Evolutionary conservation across 2,113 vertebrate species (phyloP).

Genomic region (Epinephelus fuscoguttatus): DNA sequence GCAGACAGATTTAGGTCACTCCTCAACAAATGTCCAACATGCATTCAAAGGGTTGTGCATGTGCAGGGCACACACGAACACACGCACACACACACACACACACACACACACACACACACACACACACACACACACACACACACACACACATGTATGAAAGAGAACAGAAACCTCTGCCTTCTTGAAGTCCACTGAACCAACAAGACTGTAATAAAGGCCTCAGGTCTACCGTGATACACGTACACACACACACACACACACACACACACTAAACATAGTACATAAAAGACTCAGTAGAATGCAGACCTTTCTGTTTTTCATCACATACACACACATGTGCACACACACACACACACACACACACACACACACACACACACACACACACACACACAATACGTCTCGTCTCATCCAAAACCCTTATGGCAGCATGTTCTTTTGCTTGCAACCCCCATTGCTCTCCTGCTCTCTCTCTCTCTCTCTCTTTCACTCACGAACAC

Average conservation of each 20-base stretch:
- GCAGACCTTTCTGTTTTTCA: conserved; percentile 41
- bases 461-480: conserved; percentile 15
- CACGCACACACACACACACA: conserved; percentile 3
- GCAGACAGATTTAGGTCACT: conserved; percentile 84
- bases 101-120: neutral
- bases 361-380: conserved; percentile 22
- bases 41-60: conserved; percentile 62
- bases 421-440: conserved; percentile 77
- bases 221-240: conserved; percentile 46
- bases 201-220: conserved; percentile 65
- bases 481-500: neutral
- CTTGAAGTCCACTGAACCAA: conserved; percentile 69
- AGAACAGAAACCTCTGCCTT: conserved; percentile 53
- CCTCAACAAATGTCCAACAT: conserved; percentile 74
- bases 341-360: conserved; percentile 12
- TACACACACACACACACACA: conserved; percentile 23
- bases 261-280: conserved; percentile 3
- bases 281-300: conserved; percentile 57
- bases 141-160: no score
- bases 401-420: conserved; percentile 71
- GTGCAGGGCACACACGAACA: conserved; percentile 18
- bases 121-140: neutral
- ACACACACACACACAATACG: conserved; percentile 33
- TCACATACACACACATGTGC: conserved; percentile 7
- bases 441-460: conserved; percentile 43